Percentiles rank a stretch among this genome's conserved stretches.
Conservation (phyloP, 2,888 invertebrate genomes). For the Cacoxenus indagator region DNA sequence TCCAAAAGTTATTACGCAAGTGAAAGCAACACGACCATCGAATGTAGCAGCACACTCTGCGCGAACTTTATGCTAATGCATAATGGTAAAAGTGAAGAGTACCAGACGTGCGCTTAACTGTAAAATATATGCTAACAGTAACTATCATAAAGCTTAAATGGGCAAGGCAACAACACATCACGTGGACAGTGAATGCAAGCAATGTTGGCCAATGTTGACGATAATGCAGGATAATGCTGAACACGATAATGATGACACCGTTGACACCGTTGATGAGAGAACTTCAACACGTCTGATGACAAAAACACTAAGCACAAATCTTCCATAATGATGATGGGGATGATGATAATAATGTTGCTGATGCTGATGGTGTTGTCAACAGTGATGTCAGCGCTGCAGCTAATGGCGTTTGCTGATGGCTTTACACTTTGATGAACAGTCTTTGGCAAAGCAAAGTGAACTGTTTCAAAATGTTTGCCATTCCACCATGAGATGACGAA, state of each 20-base stretch:
- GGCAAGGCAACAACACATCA: no score
- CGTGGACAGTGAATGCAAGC: not conserved
- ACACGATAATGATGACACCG: not conserved
- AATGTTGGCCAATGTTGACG: not conserved
- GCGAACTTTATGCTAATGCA: conserved; percentile 17
- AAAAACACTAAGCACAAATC: no score
- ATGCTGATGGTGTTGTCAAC: not conserved
- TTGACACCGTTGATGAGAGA: not conserved
- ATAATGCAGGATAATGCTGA: not conserved
- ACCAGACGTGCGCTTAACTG: conserved; percentile 4
- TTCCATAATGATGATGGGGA: not conserved
- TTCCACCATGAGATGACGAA: not conserved
- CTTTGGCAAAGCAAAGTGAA: no score
- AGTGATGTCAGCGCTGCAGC: no score
- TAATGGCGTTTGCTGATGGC: not conserved
- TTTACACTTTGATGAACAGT: not conserved
- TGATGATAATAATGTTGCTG: not conserved
- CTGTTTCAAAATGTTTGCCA: not conserved
- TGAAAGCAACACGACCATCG: not conserved
- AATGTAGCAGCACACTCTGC: not conserved
- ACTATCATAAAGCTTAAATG: not conserved
- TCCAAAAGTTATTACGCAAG: conserved; percentile 11
- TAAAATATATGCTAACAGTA: conserved; percentile 10
- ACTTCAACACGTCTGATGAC: no score
- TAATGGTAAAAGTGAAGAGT: not conserved